phyloP scores from a whole-genome alignment of 2,888 invertebrate genomes.

The Pachycephus smyrnensis region DNA sequence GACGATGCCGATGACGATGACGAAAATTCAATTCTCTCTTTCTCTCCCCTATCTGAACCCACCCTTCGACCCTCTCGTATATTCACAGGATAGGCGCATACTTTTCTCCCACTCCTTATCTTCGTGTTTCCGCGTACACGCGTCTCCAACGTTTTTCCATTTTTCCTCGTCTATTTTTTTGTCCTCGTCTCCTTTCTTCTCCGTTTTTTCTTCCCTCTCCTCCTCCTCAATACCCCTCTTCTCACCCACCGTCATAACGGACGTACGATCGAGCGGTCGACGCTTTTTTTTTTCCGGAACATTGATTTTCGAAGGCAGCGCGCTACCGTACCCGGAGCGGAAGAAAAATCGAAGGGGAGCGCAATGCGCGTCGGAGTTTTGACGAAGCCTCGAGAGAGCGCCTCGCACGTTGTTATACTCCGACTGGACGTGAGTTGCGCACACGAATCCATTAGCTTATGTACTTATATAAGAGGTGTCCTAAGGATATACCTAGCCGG shows the following conservation, averaged over 20 bases:
- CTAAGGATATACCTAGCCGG: background rate
- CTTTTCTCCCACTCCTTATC: background rate
- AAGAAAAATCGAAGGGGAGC: background rate
- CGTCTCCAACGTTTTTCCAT: background rate
- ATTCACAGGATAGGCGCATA: background rate
- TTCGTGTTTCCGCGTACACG: background rate
- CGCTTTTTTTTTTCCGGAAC: background rate
- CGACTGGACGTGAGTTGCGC: background rate
- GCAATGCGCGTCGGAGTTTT: background rate
- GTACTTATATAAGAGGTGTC: background rate
- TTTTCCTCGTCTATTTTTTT: slow-evolving; percentile 8
- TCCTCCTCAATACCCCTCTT: background rate
- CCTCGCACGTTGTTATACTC: background rate
- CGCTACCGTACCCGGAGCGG: background rate
- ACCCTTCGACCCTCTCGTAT: background rate
- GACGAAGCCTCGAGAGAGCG: background rate
- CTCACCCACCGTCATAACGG: background rate
- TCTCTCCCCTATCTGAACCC: background rate
- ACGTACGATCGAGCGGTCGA: background rate
- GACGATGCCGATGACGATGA: background rate
- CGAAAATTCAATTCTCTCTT: background rate
- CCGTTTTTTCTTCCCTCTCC: slow-evolving; percentile 15
- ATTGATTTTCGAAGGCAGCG: background rate
- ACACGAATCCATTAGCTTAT: background rate
- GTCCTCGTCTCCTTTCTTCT: background rate